Evolutionary conservation across 2,113 vertebrate genomes (phyloP).

Genomic region (Cinclus mexicanus): DNA sequence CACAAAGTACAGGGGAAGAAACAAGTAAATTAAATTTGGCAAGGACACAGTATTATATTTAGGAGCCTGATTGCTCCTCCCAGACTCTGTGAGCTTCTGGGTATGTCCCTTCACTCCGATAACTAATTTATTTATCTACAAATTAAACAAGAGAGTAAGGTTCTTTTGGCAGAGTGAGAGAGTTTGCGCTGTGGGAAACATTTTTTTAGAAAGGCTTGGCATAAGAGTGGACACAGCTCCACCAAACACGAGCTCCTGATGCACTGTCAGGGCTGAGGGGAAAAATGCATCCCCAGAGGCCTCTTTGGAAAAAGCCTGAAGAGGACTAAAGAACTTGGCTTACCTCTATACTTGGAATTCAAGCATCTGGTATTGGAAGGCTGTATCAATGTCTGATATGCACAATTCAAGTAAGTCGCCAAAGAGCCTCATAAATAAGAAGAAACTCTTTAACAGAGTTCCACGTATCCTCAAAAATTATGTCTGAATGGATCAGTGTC

Average conservation of each 20-base stretch:
- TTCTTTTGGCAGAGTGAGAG: neutral
- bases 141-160: neutral
- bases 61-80: neutral
- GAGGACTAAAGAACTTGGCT: neutral
- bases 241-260: accelerated
- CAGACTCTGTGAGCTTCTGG: neutral
- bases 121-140: neutral
- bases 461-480: neutral
- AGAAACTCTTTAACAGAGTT: neutral
- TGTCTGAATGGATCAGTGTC: neutral
- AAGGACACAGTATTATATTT: neutral
- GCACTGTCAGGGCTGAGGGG: neutral
- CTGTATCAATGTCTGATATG: neutral
- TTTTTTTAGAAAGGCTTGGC: neutral
- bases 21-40: neutral
- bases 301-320: neutral
- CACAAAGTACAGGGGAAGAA: neutral
- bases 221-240: neutral
- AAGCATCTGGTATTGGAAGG: neutral
- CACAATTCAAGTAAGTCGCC: neutral
- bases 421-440: neutral
- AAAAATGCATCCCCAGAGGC: neutral
- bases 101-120: neutral
- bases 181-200: neutral
- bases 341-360: neutral